A percentile compares a stretch with the other conserved stretches of the same genome.
Evolutionary conservation across 2,888 invertebrate species (phyloP).

Genomic region (Esperia sulphurella): DNA sequence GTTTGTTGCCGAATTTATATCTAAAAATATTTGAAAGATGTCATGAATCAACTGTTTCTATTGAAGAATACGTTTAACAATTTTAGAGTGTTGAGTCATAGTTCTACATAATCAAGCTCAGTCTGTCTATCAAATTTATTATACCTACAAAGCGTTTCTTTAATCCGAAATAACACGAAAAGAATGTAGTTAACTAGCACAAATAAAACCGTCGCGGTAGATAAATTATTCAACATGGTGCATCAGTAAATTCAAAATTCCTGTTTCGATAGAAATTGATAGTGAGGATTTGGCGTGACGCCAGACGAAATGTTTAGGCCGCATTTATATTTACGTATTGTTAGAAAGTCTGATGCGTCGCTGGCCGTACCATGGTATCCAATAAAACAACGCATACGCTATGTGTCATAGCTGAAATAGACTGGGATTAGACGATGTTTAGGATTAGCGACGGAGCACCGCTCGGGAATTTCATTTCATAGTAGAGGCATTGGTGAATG

Average conservation of each 20-base stretch:
- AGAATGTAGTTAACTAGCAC: slow-evolving; percentile 5
- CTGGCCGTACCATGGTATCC: slow-evolving; percentile 10
- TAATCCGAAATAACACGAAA: slow-evolving; percentile 14
- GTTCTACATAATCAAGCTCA: not conserved
- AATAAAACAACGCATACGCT: slow-evolving; percentile 11
- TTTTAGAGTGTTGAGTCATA: not conserved
- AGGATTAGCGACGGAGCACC: slow-evolving; percentile 9
- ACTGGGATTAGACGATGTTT: slow-evolving; percentile 4
- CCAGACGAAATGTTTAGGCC: slow-evolving; percentile 57
- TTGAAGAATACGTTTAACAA: not conserved
- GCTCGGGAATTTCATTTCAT: slow-evolving; percentile 14
- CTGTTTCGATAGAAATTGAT: slow-evolving; percentile 62
- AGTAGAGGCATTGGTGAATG: slow-evolving; percentile 11
- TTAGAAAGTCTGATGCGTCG: slow-evolving; percentile 40
- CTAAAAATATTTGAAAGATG: slow-evolving; percentile 27
- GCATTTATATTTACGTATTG: slow-evolving; percentile 62
- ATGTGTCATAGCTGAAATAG: slow-evolving; percentile 2
- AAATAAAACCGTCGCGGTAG: slow-evolving; percentile 11
- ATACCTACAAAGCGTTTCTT: slow-evolving; percentile 2
- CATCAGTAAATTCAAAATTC: slow-evolving; percentile 44
- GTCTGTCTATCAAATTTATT: not conserved
- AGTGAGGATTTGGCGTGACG: slow-evolving; percentile 47
- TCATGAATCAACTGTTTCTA: not conserved
- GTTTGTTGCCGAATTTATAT: slow-evolving; percentile 19
- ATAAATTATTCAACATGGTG: slow-evolving; percentile 40